Conservation (phyloP, 2,113 vertebrate genomes). For the Ptyas mucosa region DNA sequence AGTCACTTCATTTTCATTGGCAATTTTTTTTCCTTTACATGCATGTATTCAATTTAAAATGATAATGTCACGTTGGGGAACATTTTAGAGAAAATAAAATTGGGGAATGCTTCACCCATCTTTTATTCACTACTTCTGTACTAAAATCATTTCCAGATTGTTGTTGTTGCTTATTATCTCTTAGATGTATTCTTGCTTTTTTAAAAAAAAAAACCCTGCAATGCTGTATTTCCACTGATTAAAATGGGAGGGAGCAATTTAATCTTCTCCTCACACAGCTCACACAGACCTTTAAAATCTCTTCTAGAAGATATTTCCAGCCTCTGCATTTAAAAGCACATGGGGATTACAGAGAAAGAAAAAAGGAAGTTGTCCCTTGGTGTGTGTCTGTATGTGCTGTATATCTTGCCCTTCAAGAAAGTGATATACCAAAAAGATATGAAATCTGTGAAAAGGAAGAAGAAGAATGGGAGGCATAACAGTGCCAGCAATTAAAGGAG, state of each 20-base stretch:
- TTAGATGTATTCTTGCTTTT: background rate
- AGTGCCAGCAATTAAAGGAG: background rate
- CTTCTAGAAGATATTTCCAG: background rate
- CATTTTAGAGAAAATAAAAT: background rate
- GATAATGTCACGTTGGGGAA: background rate
- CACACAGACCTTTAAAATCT: background rate
- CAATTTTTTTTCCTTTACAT: background rate
- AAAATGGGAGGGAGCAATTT: background rate
- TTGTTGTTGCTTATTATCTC: background rate
- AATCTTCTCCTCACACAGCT: background rate
- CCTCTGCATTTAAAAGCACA: background rate
- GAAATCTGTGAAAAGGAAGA: background rate
- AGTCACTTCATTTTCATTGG: background rate
- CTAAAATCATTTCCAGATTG: background rate
- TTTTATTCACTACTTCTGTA: background rate
- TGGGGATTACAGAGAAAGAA: background rate
- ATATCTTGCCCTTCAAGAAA: background rate
- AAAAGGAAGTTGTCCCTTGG: background rate
- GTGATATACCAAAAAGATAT: background rate
- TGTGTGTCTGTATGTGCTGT: background rate
- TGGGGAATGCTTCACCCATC: background rate
- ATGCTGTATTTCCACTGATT: background rate
- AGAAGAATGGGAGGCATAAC: background rate
- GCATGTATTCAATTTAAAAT: background rate
- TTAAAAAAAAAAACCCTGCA: background rate